phyloP scores from a whole-genome alignment of 2,113 vertebrate species.

The Oncorhynchus keta region DNA sequence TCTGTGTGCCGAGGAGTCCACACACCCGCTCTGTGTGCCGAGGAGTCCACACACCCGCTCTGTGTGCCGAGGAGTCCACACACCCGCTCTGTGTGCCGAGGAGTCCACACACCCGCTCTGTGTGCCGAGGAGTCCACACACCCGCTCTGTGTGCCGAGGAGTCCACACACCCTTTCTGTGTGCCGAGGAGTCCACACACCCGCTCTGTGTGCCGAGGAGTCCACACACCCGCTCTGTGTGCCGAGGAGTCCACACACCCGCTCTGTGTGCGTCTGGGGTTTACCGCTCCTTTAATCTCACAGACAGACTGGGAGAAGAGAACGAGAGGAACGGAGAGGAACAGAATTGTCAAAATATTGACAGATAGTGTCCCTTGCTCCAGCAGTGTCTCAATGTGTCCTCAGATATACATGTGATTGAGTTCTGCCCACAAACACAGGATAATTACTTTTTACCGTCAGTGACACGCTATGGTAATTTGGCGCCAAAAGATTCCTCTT shows the following conservation, averaged over 20 bases:
- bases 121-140: no score
- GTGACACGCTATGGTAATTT: conserved; percentile 40
- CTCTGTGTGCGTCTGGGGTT: conserved; percentile 48
- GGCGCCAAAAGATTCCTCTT: conserved; percentile 56
- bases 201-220: no score
- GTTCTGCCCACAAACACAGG: conserved; percentile 46
- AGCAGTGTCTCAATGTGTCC: conserved; percentile 14
- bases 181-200: no score
- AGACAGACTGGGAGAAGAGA: conserved; percentile 50
- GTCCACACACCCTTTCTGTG: no score
- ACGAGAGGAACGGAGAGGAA: conserved; percentile 8
- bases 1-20: conserved; percentile 59
- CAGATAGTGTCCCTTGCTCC: conserved; percentile 65
- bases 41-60: conserved; percentile 57
- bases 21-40: conserved; percentile 63
- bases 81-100: no score
- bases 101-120: no score
- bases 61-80: conserved; percentile 42
- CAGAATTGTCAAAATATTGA: conserved; percentile 72
- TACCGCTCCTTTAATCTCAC: conserved; percentile 72
- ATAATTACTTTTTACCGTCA: conserved; percentile 70
- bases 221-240: no score
- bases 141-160: no score
- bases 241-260: no score
- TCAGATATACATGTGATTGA: conserved; percentile 59